Evolutionary conservation across 2,113 vertebrate species (phyloP).

Genomic region (Clupea harengus): DNA sequence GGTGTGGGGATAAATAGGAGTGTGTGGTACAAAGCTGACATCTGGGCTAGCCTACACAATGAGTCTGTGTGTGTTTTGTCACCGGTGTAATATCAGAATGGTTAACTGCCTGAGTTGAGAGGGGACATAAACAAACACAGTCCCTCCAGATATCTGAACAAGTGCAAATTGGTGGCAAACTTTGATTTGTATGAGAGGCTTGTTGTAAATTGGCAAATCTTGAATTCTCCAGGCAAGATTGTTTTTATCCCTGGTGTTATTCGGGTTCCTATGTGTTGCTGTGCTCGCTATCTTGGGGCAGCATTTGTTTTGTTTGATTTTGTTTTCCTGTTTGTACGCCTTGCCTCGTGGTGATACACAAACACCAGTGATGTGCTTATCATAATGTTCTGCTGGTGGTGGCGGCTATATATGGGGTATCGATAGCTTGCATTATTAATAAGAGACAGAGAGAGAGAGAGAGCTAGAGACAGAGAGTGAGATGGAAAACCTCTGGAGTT

Average conservation of each 20-base stretch:
- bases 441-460: neutral
- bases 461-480: neutral
- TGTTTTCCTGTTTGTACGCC: conserved; percentile 41
- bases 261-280: conserved; percentile 49
- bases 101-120: conserved; percentile 39
- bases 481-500: neutral
- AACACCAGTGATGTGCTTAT: conserved; percentile 55
- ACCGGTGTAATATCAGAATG: conserved; percentile 53
- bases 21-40: conserved; percentile 28
- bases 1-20: conserved; percentile 54
- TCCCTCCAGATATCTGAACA: conserved; percentile 51
- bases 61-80: conserved; percentile 44
- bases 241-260: conserved; percentile 44
- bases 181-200: conserved; percentile 55
- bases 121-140: conserved; percentile 50
- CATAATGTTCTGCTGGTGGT: conserved; percentile 52
- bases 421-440: conserved; percentile 55
- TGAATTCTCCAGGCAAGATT: conserved; percentile 55
- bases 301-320: conserved; percentile 50
- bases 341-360: conserved; percentile 49
- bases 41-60: conserved; percentile 26
- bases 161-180: conserved; percentile 60
- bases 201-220: conserved; percentile 56
- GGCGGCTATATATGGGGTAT: conserved; percentile 56
- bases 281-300: conserved; percentile 44